Percentiles rank a stretch among this genome's conserved stretches.
phyloP scores from a whole-genome alignment of 2,888 invertebrate genomes.

The Rhagophthalmus giganteus region DNA sequence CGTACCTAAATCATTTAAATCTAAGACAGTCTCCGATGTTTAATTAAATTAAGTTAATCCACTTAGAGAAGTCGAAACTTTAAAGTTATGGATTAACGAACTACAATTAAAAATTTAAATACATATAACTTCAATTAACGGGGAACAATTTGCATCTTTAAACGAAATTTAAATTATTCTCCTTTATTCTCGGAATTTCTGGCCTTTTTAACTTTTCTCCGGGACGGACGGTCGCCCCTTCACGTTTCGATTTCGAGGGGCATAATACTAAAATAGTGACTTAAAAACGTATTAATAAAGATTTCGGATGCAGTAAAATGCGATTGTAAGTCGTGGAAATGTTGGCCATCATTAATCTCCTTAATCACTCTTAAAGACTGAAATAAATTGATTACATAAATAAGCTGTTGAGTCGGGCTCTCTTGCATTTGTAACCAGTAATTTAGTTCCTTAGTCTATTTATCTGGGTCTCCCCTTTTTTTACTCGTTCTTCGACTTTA shows the following conservation, averaged over 20 bases:
- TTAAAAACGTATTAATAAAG: conserved; percentile 1
- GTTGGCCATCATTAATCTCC: conserved; percentile 19
- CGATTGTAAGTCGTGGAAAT: not conserved
- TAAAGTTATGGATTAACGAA: not conserved
- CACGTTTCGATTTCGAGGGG: conserved; percentile 1
- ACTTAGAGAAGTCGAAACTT: too few species aligned
- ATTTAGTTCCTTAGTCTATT: conserved; percentile 4
- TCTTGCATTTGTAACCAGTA: conserved; percentile 10
- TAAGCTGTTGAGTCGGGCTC: conserved; percentile 13
- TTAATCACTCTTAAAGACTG: conserved; percentile 12
- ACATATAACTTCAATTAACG: conserved; percentile 9
- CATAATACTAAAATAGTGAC: conserved; percentile 5
- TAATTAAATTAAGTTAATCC: too few species aligned
- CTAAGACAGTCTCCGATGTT: not conserved
- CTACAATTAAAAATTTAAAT: conserved; percentile 4
- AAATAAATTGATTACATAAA: conserved; percentile 18
- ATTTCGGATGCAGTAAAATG: not conserved
- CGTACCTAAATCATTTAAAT: not conserved
- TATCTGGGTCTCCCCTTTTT: too few species aligned
- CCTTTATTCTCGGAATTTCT: not conserved
- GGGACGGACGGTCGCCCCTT: not conserved
- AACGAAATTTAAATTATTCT: conserved; percentile 12
- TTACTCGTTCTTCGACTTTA: too few species aligned
- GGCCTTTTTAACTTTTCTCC: not conserved
- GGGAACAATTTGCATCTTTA: conserved; percentile 4